phyloP scores from a whole-genome alignment of 2,888 invertebrate genomes.

The Pandemis heparana region DNA sequence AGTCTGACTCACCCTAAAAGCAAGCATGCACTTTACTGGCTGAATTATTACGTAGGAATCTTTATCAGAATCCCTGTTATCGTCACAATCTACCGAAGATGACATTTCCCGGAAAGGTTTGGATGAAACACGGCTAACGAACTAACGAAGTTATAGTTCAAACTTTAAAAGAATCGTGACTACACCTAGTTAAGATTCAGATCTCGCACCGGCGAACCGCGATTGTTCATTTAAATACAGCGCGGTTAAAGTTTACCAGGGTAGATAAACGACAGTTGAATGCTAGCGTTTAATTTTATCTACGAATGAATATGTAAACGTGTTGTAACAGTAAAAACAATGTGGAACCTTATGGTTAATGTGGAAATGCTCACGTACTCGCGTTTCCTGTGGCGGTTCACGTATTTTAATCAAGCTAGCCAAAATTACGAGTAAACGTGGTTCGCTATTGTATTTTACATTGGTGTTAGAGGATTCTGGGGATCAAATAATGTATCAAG shows the following conservation, averaged over 20 bases:
- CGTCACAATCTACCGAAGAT: constrained; percentile 2
- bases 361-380: constrained; percentile 21
- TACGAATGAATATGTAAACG: constrained; percentile 46
- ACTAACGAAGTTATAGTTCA: constrained; percentile 34
- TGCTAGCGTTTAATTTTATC: constrained; percentile 58
- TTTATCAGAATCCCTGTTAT: background rate
- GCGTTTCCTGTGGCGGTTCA: constrained; percentile 26
- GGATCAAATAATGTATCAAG: no score
- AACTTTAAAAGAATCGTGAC: constrained; percentile 68
- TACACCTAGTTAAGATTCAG: constrained; percentile 77
- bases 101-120: constrained; percentile 21
- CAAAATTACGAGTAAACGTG: background rate
- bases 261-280: constrained; percentile 56
- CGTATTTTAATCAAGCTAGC: constrained; percentile 16
- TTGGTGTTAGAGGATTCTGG: no score
- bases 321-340: constrained; percentile 40
- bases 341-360: constrained; percentile 33
- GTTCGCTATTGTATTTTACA: no score
- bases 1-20: background rate
- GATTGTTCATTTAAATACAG: constrained; percentile 76
- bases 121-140: constrained; percentile 6
- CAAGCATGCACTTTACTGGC: background rate
- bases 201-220: constrained; percentile 64
- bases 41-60: background rate
- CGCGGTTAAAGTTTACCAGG: constrained; percentile 51